A percentile compares a stretch with the other conserved stretches of the same genome.
phyloP scores from a whole-genome alignment of 2,888 invertebrate species.

The Trisateles emortualis region DNA sequence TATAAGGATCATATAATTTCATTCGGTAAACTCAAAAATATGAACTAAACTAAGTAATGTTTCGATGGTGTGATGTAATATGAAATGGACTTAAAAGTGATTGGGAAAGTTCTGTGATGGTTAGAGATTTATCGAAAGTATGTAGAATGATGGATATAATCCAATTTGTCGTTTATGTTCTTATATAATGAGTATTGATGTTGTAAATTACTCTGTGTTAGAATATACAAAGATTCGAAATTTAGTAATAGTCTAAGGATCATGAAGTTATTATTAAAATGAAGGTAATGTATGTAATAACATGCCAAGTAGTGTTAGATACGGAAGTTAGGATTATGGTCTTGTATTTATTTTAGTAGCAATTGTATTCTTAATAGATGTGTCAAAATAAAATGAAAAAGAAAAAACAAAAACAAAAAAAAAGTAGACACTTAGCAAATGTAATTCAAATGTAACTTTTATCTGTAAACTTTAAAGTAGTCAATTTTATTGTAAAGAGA shows the following conservation, averaged over 20 bases:
- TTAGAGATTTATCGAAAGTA: constrained; percentile 27
- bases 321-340: constrained; percentile 17
- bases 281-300: constrained; percentile 23
- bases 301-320: constrained; percentile 29
- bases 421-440: constrained; percentile 10
- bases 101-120: constrained; percentile 44
- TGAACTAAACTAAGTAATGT: background rate
- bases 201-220: constrained; percentile 19
- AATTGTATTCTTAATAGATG: background rate
- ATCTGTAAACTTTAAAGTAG: background rate
- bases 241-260: constrained; percentile 22
- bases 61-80: background rate
- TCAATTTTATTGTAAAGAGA: constrained; percentile 23
- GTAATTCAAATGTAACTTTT: constrained; percentile 17
- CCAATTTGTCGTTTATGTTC: constrained; percentile 12
- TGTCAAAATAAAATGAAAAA: too few species aligned
- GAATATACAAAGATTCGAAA: constrained; percentile 20
- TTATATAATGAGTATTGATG: background rate
- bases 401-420: background rate
- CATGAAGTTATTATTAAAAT: constrained; percentile 14
- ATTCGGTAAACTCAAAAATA: background rate
- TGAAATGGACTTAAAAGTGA: constrained; percentile 35
- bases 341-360: constrained; percentile 4
- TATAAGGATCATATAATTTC: background rate
- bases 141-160: constrained; percentile 33